These are phyloP conservation scores for Pristionchus arcanus DNA, from an alignment of 2,888 invertebrate species.

Conservation along the genomic window DNA sequence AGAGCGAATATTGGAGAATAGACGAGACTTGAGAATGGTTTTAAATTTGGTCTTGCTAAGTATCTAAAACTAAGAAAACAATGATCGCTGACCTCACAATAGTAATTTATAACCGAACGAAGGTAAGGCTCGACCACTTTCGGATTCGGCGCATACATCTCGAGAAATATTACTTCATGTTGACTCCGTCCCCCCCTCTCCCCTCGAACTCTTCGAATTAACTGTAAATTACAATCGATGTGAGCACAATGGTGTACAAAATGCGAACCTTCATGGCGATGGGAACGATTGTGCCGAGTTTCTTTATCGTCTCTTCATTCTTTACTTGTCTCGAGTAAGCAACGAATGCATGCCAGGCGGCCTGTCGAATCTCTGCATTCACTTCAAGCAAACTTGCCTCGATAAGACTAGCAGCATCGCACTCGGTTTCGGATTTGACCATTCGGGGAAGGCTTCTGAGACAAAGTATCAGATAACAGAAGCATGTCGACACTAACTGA, in stretches of 20 bases:
- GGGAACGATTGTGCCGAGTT: not conserved
- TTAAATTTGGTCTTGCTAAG: no score
- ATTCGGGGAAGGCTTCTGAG: not conserved
- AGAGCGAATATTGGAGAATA: no score
- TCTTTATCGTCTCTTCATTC: not conserved
- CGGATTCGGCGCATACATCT: not conserved
- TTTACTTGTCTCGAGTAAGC: not conserved
- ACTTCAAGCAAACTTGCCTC: not conserved
- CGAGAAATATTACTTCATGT: not conserved
- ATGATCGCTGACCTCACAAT: not conserved
- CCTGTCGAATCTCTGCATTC: not conserved
- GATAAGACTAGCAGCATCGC: not conserved
- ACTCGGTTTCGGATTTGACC: not conserved
- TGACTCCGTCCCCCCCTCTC: no score
- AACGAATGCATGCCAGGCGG: not conserved
- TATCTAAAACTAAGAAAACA: no score
- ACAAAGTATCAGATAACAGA: no score
- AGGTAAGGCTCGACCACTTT: not conserved
- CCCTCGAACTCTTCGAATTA: no score
- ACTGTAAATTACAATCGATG: no score
- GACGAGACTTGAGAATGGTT: no score
- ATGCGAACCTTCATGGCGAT: not conserved
- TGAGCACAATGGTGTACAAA: no score
- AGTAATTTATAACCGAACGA: not conserved
- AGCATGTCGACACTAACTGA: no score